These are phyloP conservation scores for Peromyscus aztecus DNA, from an alignment of 2,797 vertebrate species.

Conservation along the genomic window DNA sequence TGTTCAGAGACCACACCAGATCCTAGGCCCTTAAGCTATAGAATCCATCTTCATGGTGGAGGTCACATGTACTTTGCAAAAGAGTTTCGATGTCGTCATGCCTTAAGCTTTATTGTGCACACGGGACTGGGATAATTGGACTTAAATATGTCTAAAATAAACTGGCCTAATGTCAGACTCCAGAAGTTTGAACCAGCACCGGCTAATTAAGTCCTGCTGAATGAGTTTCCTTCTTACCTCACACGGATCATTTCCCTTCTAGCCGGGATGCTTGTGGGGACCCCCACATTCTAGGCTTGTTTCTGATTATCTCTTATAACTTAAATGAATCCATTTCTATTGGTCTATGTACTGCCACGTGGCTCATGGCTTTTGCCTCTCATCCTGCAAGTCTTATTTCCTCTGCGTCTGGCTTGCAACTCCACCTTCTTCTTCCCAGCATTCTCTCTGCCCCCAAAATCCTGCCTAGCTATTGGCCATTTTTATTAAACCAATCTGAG, in stretches of 20 bases:
- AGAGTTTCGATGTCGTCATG: neutral
- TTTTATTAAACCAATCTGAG: neutral
- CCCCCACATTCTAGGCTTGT: neutral
- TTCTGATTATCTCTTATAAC: neutral
- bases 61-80: neutral
- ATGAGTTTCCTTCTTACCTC: neutral
- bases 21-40: neutral
- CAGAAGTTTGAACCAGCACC: neutral
- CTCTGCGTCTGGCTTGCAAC: neutral
- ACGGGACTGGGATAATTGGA: neutral
- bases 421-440: neutral
- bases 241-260: neutral
- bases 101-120: neutral
- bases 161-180: neutral
- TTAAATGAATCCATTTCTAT: neutral
- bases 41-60: neutral
- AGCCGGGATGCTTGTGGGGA: neutral
- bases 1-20: neutral
- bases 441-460: neutral
- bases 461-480: neutral
- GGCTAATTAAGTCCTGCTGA: neutral
- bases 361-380: neutral
- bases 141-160: neutral
- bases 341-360: fast-evolving
- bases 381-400: neutral